Conservation (phyloP, 2,797 vertebrate genomes). For the Phoeniculus purpureus region DNA sequence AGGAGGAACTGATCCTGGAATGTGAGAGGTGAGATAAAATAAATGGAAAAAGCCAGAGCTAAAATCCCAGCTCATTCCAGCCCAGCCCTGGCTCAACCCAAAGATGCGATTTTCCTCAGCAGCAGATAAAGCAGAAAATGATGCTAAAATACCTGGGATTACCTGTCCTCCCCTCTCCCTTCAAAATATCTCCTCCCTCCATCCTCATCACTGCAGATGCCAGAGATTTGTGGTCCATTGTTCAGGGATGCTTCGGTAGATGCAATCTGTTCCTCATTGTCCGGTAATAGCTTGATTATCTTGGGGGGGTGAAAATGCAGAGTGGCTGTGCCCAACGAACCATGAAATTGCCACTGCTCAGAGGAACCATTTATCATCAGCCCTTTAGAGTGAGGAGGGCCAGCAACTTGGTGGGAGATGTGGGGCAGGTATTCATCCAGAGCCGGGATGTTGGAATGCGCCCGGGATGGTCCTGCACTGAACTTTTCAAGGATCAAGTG, state of each 20-base stretch:
- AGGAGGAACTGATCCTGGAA: constrained; percentile 30
- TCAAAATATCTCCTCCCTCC: neutral
- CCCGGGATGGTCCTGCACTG: neutral
- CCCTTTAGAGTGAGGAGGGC: neutral
- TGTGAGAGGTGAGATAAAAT: constrained; percentile 55
- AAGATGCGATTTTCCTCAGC: neutral
- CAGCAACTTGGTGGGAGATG: neutral
- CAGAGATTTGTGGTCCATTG: neutral
- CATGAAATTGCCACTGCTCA: constrained; percentile 69
- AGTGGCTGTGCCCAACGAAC: constrained; percentile 45
- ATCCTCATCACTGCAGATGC: neutral
- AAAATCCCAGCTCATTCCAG: constrained; percentile 33
- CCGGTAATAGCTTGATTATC: constrained; percentile 69
- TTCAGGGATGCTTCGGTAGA: neutral
- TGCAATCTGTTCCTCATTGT: constrained; percentile 64
- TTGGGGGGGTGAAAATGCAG: constrained; percentile 21
- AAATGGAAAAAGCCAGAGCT: constrained; percentile 1
- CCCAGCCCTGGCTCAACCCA: neutral
- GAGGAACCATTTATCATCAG: constrained; percentile 50
- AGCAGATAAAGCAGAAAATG: neutral
- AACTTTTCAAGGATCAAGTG: constrained; percentile 60
- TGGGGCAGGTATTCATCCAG: constrained; percentile 63
- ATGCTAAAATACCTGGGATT: constrained; percentile 16
- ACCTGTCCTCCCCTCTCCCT: neutral
- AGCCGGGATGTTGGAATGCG: constrained; percentile 57